Evolutionary conservation across 2,113 vertebrate species (phyloP).

Genomic region (Elephantulus edwardii): DNA sequence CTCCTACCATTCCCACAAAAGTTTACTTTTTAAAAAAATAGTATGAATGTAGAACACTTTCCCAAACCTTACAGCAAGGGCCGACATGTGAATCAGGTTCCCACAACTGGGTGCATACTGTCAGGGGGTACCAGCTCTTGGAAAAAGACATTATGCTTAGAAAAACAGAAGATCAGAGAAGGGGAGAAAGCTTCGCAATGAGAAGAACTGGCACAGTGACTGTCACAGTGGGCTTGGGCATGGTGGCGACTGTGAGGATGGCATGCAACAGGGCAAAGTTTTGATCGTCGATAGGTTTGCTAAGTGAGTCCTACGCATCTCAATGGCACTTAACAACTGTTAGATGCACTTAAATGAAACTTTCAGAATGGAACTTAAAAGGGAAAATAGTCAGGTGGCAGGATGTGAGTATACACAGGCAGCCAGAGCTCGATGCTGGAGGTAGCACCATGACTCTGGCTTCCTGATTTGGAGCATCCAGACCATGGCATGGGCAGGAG

Average conservation of each 20-base stretch:
- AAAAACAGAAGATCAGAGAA: too few relatives aligned
- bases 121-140: too few relatives aligned
- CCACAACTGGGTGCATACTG: too few relatives aligned
- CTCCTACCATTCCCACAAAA: neutral
- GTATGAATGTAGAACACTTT: neutral
- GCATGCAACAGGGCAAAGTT: too few relatives aligned
- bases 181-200: too few relatives aligned
- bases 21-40: neutral
- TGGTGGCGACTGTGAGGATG: too few relatives aligned
- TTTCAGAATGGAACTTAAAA: neutral
- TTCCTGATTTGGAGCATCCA: neutral
- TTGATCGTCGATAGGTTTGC: too few relatives aligned
- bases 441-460: neutral
- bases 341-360: neutral
- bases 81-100: neutral
- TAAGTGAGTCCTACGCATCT: too few relatives aligned
- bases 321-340: too few relatives aligned
- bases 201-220: too few relatives aligned
- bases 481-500: neutral
- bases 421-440: neutral
- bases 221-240: too few relatives aligned
- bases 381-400: neutral
- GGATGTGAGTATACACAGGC: rapidly evolving
- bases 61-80: neutral
- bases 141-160: too few relatives aligned